These are phyloP conservation scores for Leistus spinibarbis DNA, from an alignment of 2,888 invertebrate species.

Conservation along the genomic window DNA sequence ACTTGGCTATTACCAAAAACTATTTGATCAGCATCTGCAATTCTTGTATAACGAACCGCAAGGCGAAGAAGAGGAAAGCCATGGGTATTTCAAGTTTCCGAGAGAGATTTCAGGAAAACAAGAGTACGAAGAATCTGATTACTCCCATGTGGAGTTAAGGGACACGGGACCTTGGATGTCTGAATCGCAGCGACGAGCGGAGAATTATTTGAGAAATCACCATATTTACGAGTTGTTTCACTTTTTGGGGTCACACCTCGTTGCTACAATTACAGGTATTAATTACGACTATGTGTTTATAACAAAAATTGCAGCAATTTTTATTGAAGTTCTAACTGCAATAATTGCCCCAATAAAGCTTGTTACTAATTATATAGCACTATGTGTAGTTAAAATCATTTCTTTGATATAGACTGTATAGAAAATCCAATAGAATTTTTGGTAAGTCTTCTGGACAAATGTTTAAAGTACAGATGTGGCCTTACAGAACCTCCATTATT, in stretches of 20 bases:
- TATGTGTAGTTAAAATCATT: not conserved
- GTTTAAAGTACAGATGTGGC: slow-evolving; percentile 9
- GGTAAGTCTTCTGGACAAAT: slow-evolving; percentile 13
- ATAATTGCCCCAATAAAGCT: no score
- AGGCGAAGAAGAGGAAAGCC: not conserved
- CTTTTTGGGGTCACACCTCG: slow-evolving; percentile 23
- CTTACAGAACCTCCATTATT: slow-evolving; percentile 16
- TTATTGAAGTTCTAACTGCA: no score
- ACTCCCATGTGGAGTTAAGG: not conserved
- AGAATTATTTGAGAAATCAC: slow-evolving; percentile 14
- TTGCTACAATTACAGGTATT: slow-evolving; percentile 15
- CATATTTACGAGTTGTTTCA: slow-evolving; percentile 18
- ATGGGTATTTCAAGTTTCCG: not conserved
- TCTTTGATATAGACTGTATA: not conserved
- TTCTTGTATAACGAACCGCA: not conserved
- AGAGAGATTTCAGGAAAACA: not conserved
- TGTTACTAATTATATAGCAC: no score
- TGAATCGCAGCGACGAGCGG: not conserved
- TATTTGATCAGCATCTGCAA: not conserved
- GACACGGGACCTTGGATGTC: slow-evolving; percentile 1
- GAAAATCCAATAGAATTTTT: slow-evolving; percentile 26
- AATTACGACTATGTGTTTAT: not conserved
- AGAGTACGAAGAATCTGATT: not conserved
- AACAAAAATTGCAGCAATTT: no score
- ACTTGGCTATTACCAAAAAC: not conserved